These are phyloP conservation scores for Eidolon helvum DNA, from an alignment of 2,113 vertebrate genomes.

Conservation along the genomic window DNA sequence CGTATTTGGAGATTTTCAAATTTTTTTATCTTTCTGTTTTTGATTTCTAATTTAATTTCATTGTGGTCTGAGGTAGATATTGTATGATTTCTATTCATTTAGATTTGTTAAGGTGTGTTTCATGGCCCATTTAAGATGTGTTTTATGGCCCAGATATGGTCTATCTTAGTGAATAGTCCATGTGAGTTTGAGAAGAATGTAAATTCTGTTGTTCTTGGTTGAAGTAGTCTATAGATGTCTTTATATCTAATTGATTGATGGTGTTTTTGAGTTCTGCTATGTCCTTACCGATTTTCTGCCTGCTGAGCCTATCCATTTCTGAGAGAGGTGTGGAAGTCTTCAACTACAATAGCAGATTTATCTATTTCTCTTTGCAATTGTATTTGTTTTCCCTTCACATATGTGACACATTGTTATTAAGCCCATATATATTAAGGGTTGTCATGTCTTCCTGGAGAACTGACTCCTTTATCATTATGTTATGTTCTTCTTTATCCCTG, in stretches of 20 bases:
- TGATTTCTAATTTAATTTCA: slow-evolving; percentile 1
- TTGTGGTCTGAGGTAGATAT: not conserved
- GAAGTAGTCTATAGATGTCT: not conserved
- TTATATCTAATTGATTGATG: not conserved
- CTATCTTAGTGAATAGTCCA: not conserved
- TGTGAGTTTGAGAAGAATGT: not conserved
- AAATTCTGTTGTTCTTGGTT: not conserved
- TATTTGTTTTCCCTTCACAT: not conserved
- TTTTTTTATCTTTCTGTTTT: not conserved
- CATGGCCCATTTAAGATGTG: not conserved
- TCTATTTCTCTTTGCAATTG: not conserved
- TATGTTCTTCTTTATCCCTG: not conserved
- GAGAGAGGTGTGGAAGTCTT: not conserved
- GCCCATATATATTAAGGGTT: not conserved
- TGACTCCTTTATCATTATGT: not conserved
- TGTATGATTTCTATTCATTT: not conserved
- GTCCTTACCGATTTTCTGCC: not conserved
- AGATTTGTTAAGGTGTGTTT: not conserved
- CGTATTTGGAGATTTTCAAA: not conserved
- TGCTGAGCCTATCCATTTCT: not conserved
- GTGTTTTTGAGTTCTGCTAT: not conserved
- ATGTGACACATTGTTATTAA: not conserved
- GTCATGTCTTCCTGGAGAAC: not conserved
- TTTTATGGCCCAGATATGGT: not conserved
- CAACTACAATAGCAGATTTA: not conserved